Base-by-base conservation (phyloP, 2,113 vertebrate species). In the Pseudorectes ferrugineus region DNA sequence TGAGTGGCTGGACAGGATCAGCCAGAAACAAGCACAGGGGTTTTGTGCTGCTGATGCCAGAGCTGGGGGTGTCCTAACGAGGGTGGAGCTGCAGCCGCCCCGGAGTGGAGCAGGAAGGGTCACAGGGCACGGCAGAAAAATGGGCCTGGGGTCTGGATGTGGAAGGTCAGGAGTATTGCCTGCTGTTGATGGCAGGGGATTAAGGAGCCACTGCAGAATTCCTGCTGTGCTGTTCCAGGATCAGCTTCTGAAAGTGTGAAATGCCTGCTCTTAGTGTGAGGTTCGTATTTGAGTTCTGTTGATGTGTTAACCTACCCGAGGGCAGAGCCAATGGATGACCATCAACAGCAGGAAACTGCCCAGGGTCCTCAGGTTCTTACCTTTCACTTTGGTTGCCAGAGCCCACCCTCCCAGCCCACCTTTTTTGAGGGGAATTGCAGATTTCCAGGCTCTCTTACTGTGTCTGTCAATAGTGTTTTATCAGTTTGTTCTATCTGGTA, bases 61-160 rank as follows among this genome's bases (percentile, higher is more conserved):
- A 36, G 48, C 23, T 65, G 49, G 7, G 29, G 10, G 4, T 28
- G 57, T 23, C 28, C 4, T 19, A 6, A 4, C 0, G 4, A 16
- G 45, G 33, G 6, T 48, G 67, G 49, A 57, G 36, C 54, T 51
- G 67, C 48, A 59, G 26, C 38, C 0, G 0, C 23, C 38, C 21
- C 4, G 43, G 9, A 42, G 16, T 9, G 59, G 24, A 40, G 75
- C 54, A 43, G 73, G 17, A 62, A 63, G 49, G 45, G 18, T 80
- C 5, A 0, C 21, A 59, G 52, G 61, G 33, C 20, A 71, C 22
- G 61, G 61, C 73, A 91, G 57, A 42, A 71, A 58, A 70, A 36
- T 2, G 3, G 23, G 26, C 28, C 49, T 52, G 46, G 51, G 51
- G 9, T 74, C 4, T 19, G 45, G 40, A 31, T 94, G 38, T 7